Conservation (phyloP, 2,888 invertebrate species). For the Chaetogeoica ovagalla region DNA sequence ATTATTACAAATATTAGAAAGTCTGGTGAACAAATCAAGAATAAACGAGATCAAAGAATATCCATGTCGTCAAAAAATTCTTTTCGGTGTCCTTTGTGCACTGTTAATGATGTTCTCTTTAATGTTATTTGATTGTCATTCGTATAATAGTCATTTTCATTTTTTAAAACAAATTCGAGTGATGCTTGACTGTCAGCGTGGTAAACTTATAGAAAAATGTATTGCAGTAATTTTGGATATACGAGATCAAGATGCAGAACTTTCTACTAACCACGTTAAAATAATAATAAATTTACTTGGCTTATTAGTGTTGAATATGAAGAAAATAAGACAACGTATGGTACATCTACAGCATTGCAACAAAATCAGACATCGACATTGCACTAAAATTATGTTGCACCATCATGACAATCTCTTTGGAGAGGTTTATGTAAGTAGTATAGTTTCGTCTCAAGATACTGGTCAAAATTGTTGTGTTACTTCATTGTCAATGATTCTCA, state of each 20-base stretch:
- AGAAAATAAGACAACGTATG: constrained; percentile 65
- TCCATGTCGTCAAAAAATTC: constrained; percentile 42
- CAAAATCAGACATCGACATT: constrained; percentile 63
- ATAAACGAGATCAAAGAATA: constrained; percentile 41
- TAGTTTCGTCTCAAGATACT: constrained; percentile 59
- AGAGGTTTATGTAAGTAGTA: constrained; percentile 60
- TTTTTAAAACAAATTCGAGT: constrained; percentile 48
- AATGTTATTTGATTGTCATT: constrained; percentile 50
- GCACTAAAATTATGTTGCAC: constrained; percentile 62
- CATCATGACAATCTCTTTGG: constrained; percentile 68
- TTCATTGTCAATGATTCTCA: constrained; percentile 64
- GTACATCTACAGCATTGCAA: constrained; percentile 65
- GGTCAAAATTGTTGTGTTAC: constrained; percentile 65
- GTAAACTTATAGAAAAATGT: constrained; percentile 42
- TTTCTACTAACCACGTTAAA: constrained; percentile 49
- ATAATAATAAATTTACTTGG: constrained; percentile 58
- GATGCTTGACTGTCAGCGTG: constrained; percentile 49
- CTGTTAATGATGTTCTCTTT: constrained; percentile 36
- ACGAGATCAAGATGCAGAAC: constrained; percentile 34
- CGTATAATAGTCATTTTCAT: constrained; percentile 49
- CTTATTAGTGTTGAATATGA: constrained; percentile 64
- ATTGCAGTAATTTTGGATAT: constrained; percentile 39
- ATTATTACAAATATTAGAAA: constrained; percentile 54
- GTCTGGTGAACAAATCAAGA: constrained; percentile 47
- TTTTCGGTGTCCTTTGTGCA: constrained; percentile 44